Base-by-base conservation (phyloP, 2,797 vertebrate species). In the Gallinago nigripennis region DNA sequence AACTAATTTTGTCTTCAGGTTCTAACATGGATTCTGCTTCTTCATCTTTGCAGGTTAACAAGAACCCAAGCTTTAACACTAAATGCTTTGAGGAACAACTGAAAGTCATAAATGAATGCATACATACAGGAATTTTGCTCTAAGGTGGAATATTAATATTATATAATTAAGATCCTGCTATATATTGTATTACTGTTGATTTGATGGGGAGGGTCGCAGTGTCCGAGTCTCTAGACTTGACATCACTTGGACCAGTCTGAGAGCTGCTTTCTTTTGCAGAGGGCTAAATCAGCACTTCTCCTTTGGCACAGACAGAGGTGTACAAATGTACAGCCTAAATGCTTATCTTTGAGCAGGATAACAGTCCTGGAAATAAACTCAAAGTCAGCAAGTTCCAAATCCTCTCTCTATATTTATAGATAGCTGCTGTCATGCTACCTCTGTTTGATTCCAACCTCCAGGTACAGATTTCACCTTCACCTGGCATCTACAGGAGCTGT, bases 341-440 rank as follows among this genome's bases (percentile, higher is more conserved):
- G 54, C 73, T 90, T 92, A 88, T 58, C 63, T 92, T 76, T 63
- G 37, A 82, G 30, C 63, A 84, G 61, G 7, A 60, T 70, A 84
- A 46, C 18, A 83, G 41, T 35, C 45, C 61, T 76, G 51, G 76
- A 93, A 90, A 82, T 46, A 84, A 79, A 61, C 41, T 77, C 25
- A 31, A 91, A 76, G 86, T 80, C 84, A 89, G 75, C 51, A 87
- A 66, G 61, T 93, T 91, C 70, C 48, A 84, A 66, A 70, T 91
- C 21, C 63, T 82, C 24, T 76, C 35, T 75, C 12, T 82, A 1
- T 71, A 43, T 89, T 89, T 86, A 79, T 33, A 82, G 50, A 63
- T 76, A 73, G 43, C 24, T 68, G 28, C 48, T 89, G 16, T 53
- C 28, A n/a, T 16, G 31, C 10, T 88, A 3, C 37, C 69, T 57